Evolutionary conservation across 2,797 vertebrate species (phyloP).

Genomic region (Aeoliscus strigatus): DNA sequence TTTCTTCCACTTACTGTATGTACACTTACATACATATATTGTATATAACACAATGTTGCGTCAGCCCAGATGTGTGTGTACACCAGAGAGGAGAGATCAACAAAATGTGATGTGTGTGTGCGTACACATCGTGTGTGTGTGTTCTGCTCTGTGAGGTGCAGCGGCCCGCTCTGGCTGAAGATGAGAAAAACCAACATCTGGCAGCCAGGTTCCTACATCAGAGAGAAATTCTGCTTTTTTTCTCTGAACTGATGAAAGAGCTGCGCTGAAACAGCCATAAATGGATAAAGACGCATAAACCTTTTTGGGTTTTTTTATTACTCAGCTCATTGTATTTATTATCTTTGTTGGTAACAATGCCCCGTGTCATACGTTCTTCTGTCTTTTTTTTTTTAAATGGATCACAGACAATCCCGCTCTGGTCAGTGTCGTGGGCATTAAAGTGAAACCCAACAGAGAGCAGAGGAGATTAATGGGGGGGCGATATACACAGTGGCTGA

Average conservation of each 20-base stretch:
- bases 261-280: background rate
- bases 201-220: constrained; percentile 35
- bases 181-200: constrained; percentile 58
- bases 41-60: background rate
- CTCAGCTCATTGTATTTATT: constrained; percentile 29
- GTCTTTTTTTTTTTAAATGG: background rate
- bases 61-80: constrained; percentile 13
- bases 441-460: too few species aligned
- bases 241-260: too few species aligned
- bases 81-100: background rate
- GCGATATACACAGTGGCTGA: background rate
- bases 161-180: constrained; percentile 17
- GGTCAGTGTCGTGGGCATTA: background rate
- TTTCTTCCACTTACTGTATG: too few species aligned
- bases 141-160: constrained; percentile 11
- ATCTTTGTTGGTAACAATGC: constrained; percentile 12
- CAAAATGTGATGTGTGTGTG: constrained; percentile 1
- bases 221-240: constrained; percentile 18
- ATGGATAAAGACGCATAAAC: constrained; percentile 8
- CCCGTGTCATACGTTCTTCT: background rate
- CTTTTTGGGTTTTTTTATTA: constrained; percentile 27
- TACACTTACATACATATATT: too few species aligned
- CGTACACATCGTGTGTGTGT: constrained; percentile 11
- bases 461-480: background rate
- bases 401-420: constrained; percentile 2